phyloP scores from a whole-genome alignment of 2,797 vertebrate species.

The Dendrocincla fuliginosa region DNA sequence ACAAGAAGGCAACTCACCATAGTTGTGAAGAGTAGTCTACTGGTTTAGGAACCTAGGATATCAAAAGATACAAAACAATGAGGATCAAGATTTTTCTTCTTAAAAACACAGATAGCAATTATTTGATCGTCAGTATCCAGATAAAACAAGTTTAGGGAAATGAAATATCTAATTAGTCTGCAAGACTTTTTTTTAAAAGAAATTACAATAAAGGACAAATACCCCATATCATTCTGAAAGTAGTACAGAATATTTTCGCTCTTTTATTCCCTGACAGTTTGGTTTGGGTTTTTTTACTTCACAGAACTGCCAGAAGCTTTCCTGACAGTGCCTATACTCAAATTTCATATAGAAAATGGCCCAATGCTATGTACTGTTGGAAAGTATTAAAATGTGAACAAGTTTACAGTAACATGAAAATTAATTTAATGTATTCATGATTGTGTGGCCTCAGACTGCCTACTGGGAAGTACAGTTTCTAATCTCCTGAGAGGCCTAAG shows the following conservation, averaged over 20 bases:
- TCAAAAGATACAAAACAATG: conserved; percentile 53
- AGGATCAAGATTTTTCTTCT: conserved; percentile 26
- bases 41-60: conserved; percentile 90
- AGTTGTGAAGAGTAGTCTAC: conserved; percentile 92
- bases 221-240: not conserved
- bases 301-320: not conserved
- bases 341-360: not conserved
- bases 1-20: conserved; percentile 81
- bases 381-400: not conserved
- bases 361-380: not conserved
- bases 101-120: not conserved
- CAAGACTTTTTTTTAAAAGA: not conserved
- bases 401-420: not conserved
- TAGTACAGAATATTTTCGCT: not conserved
- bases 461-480: not conserved
- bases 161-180: not conserved
- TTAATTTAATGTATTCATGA: not conserved
- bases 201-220: not conserved
- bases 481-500: not conserved
- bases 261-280: not conserved
- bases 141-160: not conserved
- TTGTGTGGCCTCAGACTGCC: not conserved
- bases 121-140: not conserved
- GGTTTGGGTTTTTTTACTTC: not conserved
- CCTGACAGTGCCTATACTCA: not conserved